A percentile compares a stretch with the other conserved stretches of the same genome.
Evolutionary conservation across 30 jellyfish, hydroid and myxozoan genomes (phyloP).

Genomic region (Hydractinia symbiolongicarpus): DNA sequence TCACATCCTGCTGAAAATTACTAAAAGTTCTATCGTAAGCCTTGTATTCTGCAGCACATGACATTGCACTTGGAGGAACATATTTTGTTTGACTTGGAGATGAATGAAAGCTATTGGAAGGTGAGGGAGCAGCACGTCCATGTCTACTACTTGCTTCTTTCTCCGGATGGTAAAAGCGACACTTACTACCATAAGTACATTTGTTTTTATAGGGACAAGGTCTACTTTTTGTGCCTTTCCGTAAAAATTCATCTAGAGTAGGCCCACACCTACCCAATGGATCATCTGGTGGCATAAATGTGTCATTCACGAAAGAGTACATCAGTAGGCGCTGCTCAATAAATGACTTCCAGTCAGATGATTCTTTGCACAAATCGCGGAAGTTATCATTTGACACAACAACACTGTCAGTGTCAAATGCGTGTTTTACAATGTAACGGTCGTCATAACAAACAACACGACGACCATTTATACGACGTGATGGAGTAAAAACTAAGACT

Average conservation of each 20-base stretch:
- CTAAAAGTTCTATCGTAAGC: neutral
- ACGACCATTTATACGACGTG: constrained; percentile 76
- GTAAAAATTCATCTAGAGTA: constrained; percentile 54
- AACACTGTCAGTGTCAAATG: constrained; percentile 76
- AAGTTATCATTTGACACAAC: constrained; percentile 84
- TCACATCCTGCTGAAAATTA: neutral
- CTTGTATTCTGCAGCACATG: neutral
- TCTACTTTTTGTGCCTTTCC: constrained; percentile 52
- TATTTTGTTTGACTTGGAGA: neutral
- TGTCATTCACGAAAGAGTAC: constrained; percentile 80
- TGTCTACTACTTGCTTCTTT: neutral
- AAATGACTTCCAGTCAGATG: constrained; percentile 66
- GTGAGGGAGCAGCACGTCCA: neutral
- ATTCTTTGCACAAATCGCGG: constrained; percentile 69
- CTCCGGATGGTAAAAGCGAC: constrained; percentile 73
- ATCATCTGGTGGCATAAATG: constrained; percentile 90
- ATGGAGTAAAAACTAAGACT: constrained; percentile 74
- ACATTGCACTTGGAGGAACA: neutral
- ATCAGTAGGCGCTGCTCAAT: constrained; percentile 63
- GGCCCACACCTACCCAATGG: constrained; percentile 92
- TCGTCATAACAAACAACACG: constrained; percentile 90
- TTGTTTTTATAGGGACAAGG: constrained; percentile 67
- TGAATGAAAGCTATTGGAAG: neutral
- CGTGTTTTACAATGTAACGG: constrained; percentile 63
- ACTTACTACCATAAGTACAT: constrained; percentile 78